Evolutionary conservation across 2,888 invertebrate species (phyloP).

Genomic region (Trichogramma evanescens): DNA sequence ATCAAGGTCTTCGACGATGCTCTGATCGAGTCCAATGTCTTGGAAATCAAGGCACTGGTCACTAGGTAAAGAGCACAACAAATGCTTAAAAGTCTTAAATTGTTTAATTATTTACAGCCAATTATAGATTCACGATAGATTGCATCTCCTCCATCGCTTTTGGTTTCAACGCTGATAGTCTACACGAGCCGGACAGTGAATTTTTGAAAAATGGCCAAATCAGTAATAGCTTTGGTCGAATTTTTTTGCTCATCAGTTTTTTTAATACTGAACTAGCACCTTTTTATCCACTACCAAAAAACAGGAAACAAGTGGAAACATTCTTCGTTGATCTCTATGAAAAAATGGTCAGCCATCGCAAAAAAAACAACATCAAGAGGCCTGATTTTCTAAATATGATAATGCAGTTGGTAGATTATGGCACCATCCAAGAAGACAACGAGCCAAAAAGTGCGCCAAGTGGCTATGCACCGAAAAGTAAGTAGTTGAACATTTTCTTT

Average conservation of each 20-base stretch:
- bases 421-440: conserved; percentile 10
- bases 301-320: conserved; percentile 21
- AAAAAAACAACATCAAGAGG: conserved; percentile 29
- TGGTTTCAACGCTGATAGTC: conserved; percentile 10
- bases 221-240: conserved; percentile 19
- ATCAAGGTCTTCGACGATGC: conserved; percentile 7
- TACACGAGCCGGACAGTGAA: neutral
- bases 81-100: neutral
- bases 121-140: conserved; percentile 10
- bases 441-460: neutral
- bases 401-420: conserved; percentile 31
- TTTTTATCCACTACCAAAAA: conserved; percentile 19
- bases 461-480: neutral
- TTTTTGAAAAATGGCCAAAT: conserved; percentile 10
- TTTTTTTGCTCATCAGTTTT: conserved; percentile 24
- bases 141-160: conserved; percentile 12
- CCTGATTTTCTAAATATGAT: conserved; percentile 36
- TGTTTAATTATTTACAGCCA: neutral
- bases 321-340: conserved; percentile 36
- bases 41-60: conserved; percentile 16
- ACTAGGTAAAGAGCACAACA: conserved; percentile 10
- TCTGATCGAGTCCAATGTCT: neutral
- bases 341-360: conserved; percentile 31
- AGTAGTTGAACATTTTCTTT: neutral
- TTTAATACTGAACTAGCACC: conserved; percentile 24